These are phyloP conservation scores for Saturnia pavonia DNA, from an alignment of 2,888 invertebrate species.

Conservation along the genomic window DNA sequence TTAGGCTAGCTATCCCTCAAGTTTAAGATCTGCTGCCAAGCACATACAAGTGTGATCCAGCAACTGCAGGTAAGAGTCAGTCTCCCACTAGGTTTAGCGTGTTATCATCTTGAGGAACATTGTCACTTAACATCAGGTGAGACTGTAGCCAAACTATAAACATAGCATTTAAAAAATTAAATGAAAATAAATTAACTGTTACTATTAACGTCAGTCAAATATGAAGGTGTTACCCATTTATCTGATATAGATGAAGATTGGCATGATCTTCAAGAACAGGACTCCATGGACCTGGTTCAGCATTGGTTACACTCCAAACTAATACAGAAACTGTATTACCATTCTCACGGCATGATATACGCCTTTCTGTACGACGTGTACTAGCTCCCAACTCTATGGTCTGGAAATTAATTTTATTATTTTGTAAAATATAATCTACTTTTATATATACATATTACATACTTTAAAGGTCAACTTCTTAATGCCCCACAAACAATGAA, in stretches of 20 bases:
- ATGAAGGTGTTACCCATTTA: constrained; percentile 81
- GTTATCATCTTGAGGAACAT: too few relatives aligned
- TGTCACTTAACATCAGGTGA: too few relatives aligned
- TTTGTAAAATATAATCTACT: background rate
- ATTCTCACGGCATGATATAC: constrained; percentile 67
- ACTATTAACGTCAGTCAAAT: background rate
- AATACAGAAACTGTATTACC: constrained; percentile 74
- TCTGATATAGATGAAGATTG: constrained; percentile 91
- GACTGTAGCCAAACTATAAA: background rate
- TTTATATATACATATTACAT: too few relatives aligned
- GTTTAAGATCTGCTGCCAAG: too few relatives aligned
- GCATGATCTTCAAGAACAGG: constrained; percentile 94
- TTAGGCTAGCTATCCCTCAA: too few relatives aligned
- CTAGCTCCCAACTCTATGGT: constrained; percentile 75
- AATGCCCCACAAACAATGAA: too few relatives aligned
- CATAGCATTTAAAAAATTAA: background rate
- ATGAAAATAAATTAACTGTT: background rate
- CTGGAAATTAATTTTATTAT: constrained; percentile 43
- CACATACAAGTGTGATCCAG: too few relatives aligned
- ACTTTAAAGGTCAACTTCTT: too few relatives aligned
- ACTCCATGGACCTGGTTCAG: constrained; percentile 96
- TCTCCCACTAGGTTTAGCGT: too few relatives aligned
- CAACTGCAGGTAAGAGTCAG: too few relatives aligned
- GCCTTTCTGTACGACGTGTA: constrained; percentile 67
- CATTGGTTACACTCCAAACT: constrained; percentile 93